Base-by-base conservation (phyloP, 2,113 vertebrate genomes). In the Leucopsar rothschildi region DNA sequence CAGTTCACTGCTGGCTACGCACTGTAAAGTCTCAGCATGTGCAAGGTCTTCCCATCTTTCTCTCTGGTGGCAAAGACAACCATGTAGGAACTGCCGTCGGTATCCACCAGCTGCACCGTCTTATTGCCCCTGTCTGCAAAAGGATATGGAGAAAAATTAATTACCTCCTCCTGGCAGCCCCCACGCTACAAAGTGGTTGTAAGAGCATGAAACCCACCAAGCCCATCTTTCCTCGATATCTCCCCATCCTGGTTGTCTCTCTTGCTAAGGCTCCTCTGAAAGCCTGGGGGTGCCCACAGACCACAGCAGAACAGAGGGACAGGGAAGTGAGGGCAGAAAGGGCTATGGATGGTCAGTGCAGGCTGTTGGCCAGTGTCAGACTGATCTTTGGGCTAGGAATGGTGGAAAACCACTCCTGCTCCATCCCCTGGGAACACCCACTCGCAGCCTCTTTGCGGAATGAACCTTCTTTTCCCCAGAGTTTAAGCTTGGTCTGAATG, bases 21-120 rank as follows among this genome's bases (percentile, higher is more conserved):
- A 97, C 96, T 97, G 89, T 95, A 95, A 82, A 97, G 96, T 69
- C 81, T 86, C 91, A 95, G 61, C 88, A 95, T 94, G 28, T 10
- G 73, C 33, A 66, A 12, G 31, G 37, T 84, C 86, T 71, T 70
- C 40, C 15, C 18, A 0, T 79, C 23, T 57, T 93, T 76, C 83
- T 57, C 20, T 35, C 11, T 92, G 70, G 92, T 75, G 63, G 77
- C 92, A 33, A 87, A 71, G 65, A 97, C 28, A 5, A 97, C 10
- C 2, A 76, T 69, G 2, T 93, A 97, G 1, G 60, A 93, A 7
- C 71, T 24, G 49, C 56, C 13, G 0, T 97, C 73, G 0, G 92
- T 96, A 3, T 84, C 20, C 73, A 95, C 10, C 57, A 95, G 81
- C 53, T 1, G 31, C 7, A 10, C 89, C 0, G 6, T 95, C 63